Base-by-base conservation (phyloP, 2,797 vertebrate genomes). In the Dendrocincla fuliginosa region DNA sequence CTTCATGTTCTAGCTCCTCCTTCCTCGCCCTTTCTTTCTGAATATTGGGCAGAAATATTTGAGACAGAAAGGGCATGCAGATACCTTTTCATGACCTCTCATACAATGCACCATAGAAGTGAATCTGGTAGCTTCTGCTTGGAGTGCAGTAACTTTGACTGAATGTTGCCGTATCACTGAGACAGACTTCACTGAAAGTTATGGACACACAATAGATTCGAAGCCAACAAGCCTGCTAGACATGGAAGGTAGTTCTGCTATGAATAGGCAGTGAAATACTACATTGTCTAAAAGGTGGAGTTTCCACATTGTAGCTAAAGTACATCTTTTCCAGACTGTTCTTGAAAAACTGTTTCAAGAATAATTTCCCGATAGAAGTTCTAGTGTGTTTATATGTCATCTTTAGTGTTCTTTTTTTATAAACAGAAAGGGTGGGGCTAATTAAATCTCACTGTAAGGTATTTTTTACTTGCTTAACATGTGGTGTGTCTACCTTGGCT, bases 151-250 rank as follows among this genome's bases (percentile, higher is more conserved):
- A 63, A 46, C 41, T 89, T 89, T 81, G 44, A 59, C 19, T 68
- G 35, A 19, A 13, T 10, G 11, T 75, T 69, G 63, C 42, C 46
- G 10, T 64, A 1, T 28, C 44, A 35, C 17, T 30, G n/a, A 78
- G 17, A 7, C 6, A 24, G 25, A 50, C 9, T 52, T 87, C 12
- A 35, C 18, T 55, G 30, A 27, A 71, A 39, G 55, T 71, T 67
- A 19, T 6, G 6, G 27, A 20, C 23, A 13, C 0, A 0, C 3
- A 23, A 3, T 57, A 53, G 39, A 55, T 17, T 27, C 16, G 10
- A 61, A 60, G 46, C 18, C 71, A 44, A 18, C 67, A 63, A 55
- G 8, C 16, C 14, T 61, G 12, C 13, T 63, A 55, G 25, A 64
- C 6, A 9, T 57, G 17, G 17, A 61, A 76, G 14, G 19, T 19